phyloP scores from a whole-genome alignment of 2,113 vertebrate genomes.

The Strigops habroptila region DNA sequence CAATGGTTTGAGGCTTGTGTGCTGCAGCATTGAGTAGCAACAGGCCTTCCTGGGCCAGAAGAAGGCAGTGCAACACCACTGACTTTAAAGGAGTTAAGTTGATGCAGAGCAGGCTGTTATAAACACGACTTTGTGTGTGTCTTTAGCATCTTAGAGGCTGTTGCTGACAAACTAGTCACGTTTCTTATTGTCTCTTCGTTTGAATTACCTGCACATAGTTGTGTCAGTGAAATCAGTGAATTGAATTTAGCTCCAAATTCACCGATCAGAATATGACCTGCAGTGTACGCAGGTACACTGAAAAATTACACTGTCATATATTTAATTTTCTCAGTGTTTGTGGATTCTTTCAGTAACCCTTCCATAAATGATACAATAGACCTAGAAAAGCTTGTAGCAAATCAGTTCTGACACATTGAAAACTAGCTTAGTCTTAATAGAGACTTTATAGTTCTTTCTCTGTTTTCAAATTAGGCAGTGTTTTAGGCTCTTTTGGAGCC shows the following conservation, averaged over 20 bases:
- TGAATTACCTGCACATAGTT: neutral
- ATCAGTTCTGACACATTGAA: constrained; percentile 21
- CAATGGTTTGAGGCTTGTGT: rapidly evolving
- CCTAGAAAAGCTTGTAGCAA: constrained; percentile 1
- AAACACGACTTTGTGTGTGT: neutral
- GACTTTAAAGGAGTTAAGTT: neutral
- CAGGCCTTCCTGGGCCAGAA: neutral
- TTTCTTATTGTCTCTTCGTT: neutral
- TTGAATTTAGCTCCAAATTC: constrained; percentile 12
- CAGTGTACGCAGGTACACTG: neutral
- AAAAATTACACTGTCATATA: constrained; percentile 21
- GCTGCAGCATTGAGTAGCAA: neutral
- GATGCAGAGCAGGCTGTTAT: neutral
- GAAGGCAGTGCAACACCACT: too few species aligned
- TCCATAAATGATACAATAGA: neutral
- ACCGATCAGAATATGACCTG: neutral
- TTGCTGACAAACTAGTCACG: neutral
- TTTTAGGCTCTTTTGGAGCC: neutral
- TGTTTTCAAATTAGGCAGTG: neutral
- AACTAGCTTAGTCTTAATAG: neutral
- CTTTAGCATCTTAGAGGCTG: neutral
- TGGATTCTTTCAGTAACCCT: neutral
- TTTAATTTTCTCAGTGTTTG: constrained; percentile 11
- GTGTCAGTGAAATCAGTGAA: neutral
- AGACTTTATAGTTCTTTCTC: neutral